These are phyloP conservation scores for Hipposideros armiger DNA, from an alignment of 2,113 vertebrate species.

Conservation along the genomic window DNA sequence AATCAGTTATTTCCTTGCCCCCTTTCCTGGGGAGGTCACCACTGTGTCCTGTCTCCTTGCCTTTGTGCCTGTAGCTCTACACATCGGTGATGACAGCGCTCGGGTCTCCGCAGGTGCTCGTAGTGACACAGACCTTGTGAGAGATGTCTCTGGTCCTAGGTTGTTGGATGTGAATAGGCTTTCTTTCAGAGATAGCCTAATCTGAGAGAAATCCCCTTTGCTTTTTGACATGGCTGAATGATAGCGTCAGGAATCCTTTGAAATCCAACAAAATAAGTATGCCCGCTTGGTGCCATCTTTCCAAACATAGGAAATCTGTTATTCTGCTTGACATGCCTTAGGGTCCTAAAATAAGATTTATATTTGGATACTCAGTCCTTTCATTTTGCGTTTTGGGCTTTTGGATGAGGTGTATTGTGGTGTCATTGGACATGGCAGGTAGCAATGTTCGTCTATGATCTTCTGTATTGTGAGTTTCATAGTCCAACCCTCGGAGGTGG, in stretches of 20 bases:
- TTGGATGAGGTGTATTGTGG: background rate
- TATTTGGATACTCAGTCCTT: background rate
- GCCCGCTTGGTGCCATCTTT: background rate
- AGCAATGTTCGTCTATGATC: background rate
- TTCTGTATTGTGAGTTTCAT: background rate
- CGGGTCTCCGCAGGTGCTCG: background rate
- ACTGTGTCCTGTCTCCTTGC: conserved; percentile 56
- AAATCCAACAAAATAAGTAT: background rate
- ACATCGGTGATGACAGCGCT: background rate
- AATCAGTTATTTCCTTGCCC: conserved; percentile 53
- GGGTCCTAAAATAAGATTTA: background rate
- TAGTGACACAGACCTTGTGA: conserved; percentile 19
- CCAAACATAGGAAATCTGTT: background rate
- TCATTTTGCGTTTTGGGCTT: background rate
- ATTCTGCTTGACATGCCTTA: background rate
- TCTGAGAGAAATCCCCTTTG: conserved; percentile 15
- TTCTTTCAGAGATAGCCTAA: conserved; percentile 12
- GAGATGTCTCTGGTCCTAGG: background rate
- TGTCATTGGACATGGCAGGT: background rate
- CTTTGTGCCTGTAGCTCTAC: conserved; percentile 62
- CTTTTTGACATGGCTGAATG: background rate
- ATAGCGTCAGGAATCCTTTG: conserved; percentile 6
- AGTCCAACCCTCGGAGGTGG: background rate
- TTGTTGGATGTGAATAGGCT: background rate
- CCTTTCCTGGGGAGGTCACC: background rate